A percentile compares a stretch with the other conserved stretches of the same genome.
Evolutionary conservation across 2,113 vertebrate species (phyloP).

Genomic region (Melanostigma gelatinosum): DNA sequence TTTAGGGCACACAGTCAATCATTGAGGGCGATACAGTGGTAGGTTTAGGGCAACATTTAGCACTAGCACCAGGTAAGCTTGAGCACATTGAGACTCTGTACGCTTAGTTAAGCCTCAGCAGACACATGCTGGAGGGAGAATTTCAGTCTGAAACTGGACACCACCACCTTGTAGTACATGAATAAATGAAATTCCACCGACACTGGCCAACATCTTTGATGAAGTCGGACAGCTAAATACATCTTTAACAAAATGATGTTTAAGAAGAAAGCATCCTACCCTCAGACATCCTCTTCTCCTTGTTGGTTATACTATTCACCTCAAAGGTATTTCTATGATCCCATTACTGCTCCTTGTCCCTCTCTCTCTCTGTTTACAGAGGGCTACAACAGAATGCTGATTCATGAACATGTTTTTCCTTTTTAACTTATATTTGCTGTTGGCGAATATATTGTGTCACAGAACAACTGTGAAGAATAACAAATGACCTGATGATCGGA

Average conservation of each 20-base stretch:
- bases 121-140: not conserved
- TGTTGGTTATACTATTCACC: not conserved
- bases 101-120: not conserved
- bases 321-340: not conserved
- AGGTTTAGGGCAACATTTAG: conserved; percentile 1
- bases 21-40: not conserved
- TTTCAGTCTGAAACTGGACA: not conserved
- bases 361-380: not conserved
- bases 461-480: not conserved
- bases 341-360: not conserved
- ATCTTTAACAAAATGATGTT: not conserved
- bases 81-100: not conserved
- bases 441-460: not conserved
- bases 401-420: conserved; percentile 7
- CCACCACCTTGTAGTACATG: not conserved
- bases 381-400: not conserved
- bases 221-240: not conserved
- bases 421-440: not conserved
- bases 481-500: not conserved
- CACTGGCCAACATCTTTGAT: not conserved
- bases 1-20: not conserved
- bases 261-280: not conserved
- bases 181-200: not conserved
- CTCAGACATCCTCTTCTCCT: too few species aligned
- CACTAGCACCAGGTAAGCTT: not conserved